Conservation (phyloP, 2,888 invertebrate genomes). For the Gastrophysa polygoni region DNA sequence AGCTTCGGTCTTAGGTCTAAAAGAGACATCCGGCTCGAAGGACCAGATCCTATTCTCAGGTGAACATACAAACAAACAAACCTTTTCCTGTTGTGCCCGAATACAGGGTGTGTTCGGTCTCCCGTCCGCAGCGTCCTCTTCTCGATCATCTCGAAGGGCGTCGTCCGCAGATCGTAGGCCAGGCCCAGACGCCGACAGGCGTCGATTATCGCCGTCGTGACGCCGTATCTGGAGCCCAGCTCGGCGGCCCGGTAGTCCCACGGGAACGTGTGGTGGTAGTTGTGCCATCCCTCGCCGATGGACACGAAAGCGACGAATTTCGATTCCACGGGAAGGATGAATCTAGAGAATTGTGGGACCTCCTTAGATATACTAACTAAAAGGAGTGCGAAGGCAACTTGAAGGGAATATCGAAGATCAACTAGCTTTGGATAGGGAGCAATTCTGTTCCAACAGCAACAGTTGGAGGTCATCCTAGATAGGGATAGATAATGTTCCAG, state of each 20-base stretch:
- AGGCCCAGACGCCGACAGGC: constrained; percentile 64
- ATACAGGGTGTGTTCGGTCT: constrained; percentile 61
- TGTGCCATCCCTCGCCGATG: constrained; percentile 75
- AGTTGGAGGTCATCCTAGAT: no score
- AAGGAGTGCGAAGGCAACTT: no score
- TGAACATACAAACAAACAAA: not conserved
- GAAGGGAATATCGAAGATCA: no score
- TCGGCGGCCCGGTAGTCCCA: constrained; percentile 68
- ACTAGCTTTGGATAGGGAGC: no score
- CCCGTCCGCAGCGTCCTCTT: constrained; percentile 68
- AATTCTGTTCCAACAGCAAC: no score
- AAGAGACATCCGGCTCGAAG: no score
- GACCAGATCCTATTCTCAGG: no score
- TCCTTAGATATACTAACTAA: no score
- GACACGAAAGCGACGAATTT: constrained; percentile 66
- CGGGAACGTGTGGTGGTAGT: constrained; percentile 79
- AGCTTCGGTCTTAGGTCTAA: no score
- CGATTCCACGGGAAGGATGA: constrained; percentile 69
- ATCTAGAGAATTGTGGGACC: no score
- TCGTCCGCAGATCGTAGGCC: constrained; percentile 68
- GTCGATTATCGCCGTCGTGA: constrained; percentile 69
- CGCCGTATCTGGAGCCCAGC: constrained; percentile 60
- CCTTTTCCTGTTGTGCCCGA: constrained; percentile 51
- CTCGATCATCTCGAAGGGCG: constrained; percentile 58
- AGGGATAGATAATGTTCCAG: no score